Percentiles rank a stretch among this genome's conserved stretches.
phyloP scores from a whole-genome alignment of 2,888 invertebrate species.

The Myathropa florea region DNA sequence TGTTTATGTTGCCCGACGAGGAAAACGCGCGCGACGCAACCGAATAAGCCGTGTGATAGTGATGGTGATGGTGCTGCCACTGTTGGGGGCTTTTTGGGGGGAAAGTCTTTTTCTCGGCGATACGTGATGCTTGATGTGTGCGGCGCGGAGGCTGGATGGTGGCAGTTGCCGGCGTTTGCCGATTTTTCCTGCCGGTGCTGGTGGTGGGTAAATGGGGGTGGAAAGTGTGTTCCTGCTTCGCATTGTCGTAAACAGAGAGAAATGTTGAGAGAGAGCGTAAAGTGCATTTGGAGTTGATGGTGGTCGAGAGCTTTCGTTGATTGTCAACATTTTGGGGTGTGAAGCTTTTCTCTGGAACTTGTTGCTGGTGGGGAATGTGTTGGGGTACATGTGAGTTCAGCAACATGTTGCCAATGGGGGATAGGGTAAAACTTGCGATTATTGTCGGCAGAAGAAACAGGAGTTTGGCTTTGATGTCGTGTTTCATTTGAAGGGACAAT shows the following conservation, averaged over 20 bases:
- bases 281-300: background rate
- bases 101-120: constrained; percentile 19
- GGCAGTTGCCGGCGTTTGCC: constrained; percentile 46
- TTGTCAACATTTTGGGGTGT: constrained; percentile 26
- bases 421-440: constrained; percentile 20
- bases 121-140: constrained; percentile 4
- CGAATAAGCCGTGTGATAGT: background rate
- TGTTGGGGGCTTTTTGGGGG: background rate
- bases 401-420: constrained; percentile 28
- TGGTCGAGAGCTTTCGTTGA: constrained; percentile 3
- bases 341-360: constrained; percentile 22
- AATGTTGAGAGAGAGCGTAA: background rate
- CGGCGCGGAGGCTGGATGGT: background rate
- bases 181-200: constrained; percentile 18
- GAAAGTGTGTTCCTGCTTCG: constrained; percentile 20
- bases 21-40: constrained; percentile 41
- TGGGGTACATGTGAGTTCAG: background rate
- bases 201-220: constrained; percentile 42
- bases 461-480: background rate
- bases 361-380: background rate
- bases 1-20: constrained; percentile 57
- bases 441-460: background rate
- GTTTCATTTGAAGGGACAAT: too few species aligned
- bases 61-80: background rate
- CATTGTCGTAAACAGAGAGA: constrained; percentile 56